Evolutionary conservation across 2,888 invertebrate species (phyloP).

Genomic region (Gastracanthus pulcherrimus): DNA sequence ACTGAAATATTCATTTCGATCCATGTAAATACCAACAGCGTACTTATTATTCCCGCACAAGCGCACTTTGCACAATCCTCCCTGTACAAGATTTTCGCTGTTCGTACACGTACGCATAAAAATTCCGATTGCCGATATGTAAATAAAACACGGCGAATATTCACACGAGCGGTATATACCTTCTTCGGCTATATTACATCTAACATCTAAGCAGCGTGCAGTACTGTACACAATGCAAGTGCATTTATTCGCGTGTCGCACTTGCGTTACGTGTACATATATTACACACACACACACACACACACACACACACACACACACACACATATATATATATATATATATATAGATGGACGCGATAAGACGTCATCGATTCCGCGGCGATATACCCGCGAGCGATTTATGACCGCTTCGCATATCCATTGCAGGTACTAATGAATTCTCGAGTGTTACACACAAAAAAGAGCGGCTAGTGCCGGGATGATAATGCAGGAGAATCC

Average conservation of each 20-base stretch:
- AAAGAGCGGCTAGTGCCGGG: too few species aligned
- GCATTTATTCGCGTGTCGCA: slow-evolving; percentile 24
- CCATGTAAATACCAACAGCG: neutral
- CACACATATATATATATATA: too few species aligned
- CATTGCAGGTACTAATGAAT: slow-evolving; percentile 36
- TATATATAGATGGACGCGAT: too few species aligned
- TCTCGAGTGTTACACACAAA: neutral
- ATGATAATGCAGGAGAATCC: too few species aligned
- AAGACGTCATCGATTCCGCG: slow-evolving; percentile 41
- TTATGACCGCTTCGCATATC: slow-evolving; percentile 24
- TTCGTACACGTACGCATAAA: neutral
- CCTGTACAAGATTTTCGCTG: neutral
- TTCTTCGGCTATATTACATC: too few species aligned
- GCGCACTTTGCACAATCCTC: neutral
- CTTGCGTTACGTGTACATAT: neutral
- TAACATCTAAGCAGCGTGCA: too few species aligned
- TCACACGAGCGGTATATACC: too few species aligned
- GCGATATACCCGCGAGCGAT: slow-evolving; percentile 16
- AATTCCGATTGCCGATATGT: slow-evolving; percentile 39
- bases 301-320: too few species aligned
- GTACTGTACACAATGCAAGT: neutral
- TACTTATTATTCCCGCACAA: neutral
- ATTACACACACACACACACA: too few species aligned
- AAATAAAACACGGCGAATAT: slow-evolving; percentile 15
- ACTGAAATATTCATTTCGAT: neutral